Base-by-base conservation (phyloP, 35 echinoderm and acorn worm genomes). In the Ophiothrix spiculata region DNA sequence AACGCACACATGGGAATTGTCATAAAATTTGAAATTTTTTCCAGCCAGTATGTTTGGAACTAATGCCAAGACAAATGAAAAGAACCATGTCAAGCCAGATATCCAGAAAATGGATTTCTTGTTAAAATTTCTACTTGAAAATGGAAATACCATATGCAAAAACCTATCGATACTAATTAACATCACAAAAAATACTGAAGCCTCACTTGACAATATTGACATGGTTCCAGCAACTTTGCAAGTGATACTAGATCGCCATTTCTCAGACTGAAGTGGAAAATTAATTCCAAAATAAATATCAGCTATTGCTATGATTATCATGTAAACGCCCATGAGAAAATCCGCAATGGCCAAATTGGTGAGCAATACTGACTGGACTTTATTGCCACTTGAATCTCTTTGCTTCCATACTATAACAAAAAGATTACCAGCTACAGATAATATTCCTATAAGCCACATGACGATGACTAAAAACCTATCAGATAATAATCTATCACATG, bases 391-490 rank as follows among this genome's bases (percentile, higher is more conserved):
- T 15, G 23, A 6, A 2, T 69, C 1, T 25, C 25, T 69, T n/a
- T 69, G 60, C 25, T 69, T 69, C 60, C 60, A 69, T 4, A 69
- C 23, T 69, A 69, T 25, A 69, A 69, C 60, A 69, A 69, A 69
- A 15, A 69, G 17, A 69, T 69, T 69, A 69, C 60, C 60, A 6
- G 29, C 60, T 25, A 69, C 1, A 25, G 60, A 15, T 25, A 25
- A 25, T 12, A 69, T 15, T 4, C 60, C 60, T 25, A 69, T 69
- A 69, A 69, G 60, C 60, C 60, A 69, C 4, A 69, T 69, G 25
- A 69, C 8, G 4, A 6, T 25, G 2, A 69, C 60, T n/a, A 69
- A 69, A 2, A n/a, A 15, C 60, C 60, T 69, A n/a, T 69, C 60
- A 4, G 60, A 69, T n/a, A 69, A 28, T 25, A 69, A n/a, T 28